Evolutionary conservation across 1,140 invertebrate genomes (phyloP), one percentile per base, ranked within the genome.

Genomic region (Globodera rostochiensis): DNA sequence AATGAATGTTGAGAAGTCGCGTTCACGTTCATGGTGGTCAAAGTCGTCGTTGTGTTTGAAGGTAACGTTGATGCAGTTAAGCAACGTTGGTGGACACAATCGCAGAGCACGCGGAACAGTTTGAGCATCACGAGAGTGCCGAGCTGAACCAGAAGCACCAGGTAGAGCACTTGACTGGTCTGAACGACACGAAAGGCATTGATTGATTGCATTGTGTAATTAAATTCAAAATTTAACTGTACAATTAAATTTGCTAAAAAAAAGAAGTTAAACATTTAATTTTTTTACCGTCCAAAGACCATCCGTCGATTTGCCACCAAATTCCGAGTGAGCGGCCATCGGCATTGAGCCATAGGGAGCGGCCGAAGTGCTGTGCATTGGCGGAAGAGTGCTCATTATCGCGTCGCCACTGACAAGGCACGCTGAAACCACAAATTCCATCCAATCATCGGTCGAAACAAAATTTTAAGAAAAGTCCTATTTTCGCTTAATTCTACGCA

Each of bases 261-360:
- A 25, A 25, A 25, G 25, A 25, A 1, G 25, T 25, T 25, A 25
- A 25, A 25, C 25, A 25, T 25, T 25, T 25, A 25, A 25, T 25
- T 25, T 25, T 25, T n/a, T 60, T 78, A 78, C 76, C 76, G 76
- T 78, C 76, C 76, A 78, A 47, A 78, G 64, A 0, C 76, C 76
- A 6, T 78, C 76, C 50, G 45, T 11, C 60, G 46, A n/a, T 67
- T 46, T 49, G 3, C 25, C 66, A 25, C 21, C 21, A 45, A 21
- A 77, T 46, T 47, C n/a, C 19, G 74, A 53, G 46, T 15, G 21
- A 36, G 64, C 50, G 25, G 46, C 13, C n/a, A 71, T 13, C 21
- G 69, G 69, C 69, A 71, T 71, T 47, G 69, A 36, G 11, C 36
- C 36, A 45, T 36, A 71, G 36, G 69, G n/a, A 47, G 69, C 36